phyloP scores from a whole-genome alignment of 2,797 vertebrate genomes.

The Synaphobranchus kaupii region DNA sequence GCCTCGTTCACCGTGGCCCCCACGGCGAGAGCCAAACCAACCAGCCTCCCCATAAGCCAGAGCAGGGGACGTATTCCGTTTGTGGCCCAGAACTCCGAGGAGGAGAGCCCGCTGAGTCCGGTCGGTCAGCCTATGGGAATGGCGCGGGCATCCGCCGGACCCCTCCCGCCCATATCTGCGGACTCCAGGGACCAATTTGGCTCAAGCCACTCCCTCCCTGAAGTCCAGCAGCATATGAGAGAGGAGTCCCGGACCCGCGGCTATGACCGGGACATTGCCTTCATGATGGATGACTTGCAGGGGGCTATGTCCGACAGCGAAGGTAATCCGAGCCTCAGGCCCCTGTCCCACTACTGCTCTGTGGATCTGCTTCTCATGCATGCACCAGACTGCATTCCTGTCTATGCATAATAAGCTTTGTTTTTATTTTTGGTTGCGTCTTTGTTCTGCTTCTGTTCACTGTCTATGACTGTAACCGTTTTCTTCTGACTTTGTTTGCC shows the following conservation, averaged over 20 bases:
- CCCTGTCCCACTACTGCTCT: constrained; percentile 63
- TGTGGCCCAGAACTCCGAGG: constrained; percentile 97
- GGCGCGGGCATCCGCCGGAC: constrained; percentile 95
- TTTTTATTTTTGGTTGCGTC: constrained; percentile 37
- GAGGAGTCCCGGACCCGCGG: constrained; percentile 91
- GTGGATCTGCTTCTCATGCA: constrained; percentile 74
- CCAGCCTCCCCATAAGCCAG: constrained; percentile 95
- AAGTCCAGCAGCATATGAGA: constrained; percentile 94
- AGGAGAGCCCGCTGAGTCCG: constrained; percentile 96
- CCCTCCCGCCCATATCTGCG: constrained; percentile 95
- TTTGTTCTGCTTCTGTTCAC: constrained; percentile 40
- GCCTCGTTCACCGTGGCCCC: constrained; percentile 80
- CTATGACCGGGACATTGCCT: constrained; percentile 85
- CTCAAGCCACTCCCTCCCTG: constrained; percentile 93
- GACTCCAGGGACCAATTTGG: constrained; percentile 98
- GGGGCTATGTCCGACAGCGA: constrained; percentile 98
- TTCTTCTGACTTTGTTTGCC: constrained; percentile 31
- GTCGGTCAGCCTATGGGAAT: constrained; percentile 99
- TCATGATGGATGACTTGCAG: constrained; percentile 97
- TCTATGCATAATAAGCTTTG: constrained; percentile 49
- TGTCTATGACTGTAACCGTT: constrained; percentile 40
- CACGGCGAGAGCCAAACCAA: constrained; percentile 93
- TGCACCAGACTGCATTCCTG: constrained; percentile 67
- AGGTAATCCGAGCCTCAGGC: constrained; percentile 86
- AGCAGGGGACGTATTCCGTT: constrained; percentile 93